Evolutionary conservation across 2,113 vertebrate genomes (phyloP), one percentile per base, ranked within the genome.

Genomic region (Channa maculata): DNA sequence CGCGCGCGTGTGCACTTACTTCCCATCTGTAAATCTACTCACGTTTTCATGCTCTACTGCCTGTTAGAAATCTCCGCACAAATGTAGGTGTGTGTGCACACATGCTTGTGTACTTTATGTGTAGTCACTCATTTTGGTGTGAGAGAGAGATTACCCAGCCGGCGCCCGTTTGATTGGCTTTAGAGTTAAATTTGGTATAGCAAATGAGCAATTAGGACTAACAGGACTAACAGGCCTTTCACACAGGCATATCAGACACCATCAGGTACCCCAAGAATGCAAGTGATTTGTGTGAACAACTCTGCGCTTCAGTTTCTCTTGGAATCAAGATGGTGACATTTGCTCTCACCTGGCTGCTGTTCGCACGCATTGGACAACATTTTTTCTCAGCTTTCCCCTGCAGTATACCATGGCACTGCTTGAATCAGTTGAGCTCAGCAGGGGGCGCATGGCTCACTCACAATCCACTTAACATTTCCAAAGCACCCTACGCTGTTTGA

Each of bases 151-250:
- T 92, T 85, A 91, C 63, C 64, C 66, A 36, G 12, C 43, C 4
- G 5, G 80, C 57, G 9, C 11, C 36, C 1, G 0, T 90, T 91
- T 90, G 83, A 92, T 92, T 93, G 87, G 89, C 77, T 92, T 90
- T 75, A 49, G 71, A 43, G 88, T 87, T 92, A 89, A 86, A 90
- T 91, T 88, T 87, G 77, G 85, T 75, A 44, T 12, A 24, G 70
- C 45, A 15, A 65, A 52, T 64, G 64, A 77, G 70, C 5, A 8
- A 59, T 59, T 57, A 38, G 37, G 5, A 1, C 15, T 14, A 55
- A 51, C 39, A 37, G 4, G 6, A 13, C 15, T 37, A 50, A 49
- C 24, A 24, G 24, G 24, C 24, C 24, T 24, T 24, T 24, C 24
- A 24, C 24, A 24, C 24, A 24, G 24, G 24, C 24, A 24, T 24